phyloP scores from a whole-genome alignment of 2,888 invertebrate species.

The Dynastes hyllus region DNA sequence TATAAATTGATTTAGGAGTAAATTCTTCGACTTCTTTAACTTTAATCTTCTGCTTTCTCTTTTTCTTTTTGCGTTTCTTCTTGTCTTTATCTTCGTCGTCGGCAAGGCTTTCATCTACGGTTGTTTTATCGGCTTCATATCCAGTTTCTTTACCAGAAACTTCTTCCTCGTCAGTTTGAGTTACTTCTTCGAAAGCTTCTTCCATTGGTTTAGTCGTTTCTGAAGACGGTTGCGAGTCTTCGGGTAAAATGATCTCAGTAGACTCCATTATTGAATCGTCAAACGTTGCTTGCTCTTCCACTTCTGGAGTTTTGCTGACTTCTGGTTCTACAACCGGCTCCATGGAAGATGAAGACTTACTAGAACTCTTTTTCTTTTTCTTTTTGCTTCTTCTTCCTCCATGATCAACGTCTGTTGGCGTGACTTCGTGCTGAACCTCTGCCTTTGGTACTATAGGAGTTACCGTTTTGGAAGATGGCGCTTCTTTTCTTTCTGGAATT shows the following conservation, averaged over 20 bases:
- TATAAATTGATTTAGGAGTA: constrained; percentile 71
- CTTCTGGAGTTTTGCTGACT: constrained; percentile 57
- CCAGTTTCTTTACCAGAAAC: constrained; percentile 76
- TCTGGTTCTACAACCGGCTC: constrained; percentile 52
- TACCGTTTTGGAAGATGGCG: constrained; percentile 56
- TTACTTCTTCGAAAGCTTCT: constrained; percentile 66
- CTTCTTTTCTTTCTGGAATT: constrained; percentile 9
- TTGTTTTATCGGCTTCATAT: constrained; percentile 82
- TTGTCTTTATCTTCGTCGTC: constrained; percentile 68
- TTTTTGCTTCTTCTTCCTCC: constrained; percentile 76
- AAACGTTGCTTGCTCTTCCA: constrained; percentile 64
- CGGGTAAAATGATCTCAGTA: constrained; percentile 72
- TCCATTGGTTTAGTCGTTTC: constrained; percentile 74
- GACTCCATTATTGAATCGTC: constrained; percentile 74
- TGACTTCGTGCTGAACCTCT: constrained; percentile 66
- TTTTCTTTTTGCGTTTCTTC: constrained; percentile 69
- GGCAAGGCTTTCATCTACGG: constrained; percentile 75
- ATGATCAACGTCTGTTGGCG: constrained; percentile 70
- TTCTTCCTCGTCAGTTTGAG: constrained; percentile 68
- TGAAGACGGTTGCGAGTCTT: constrained; percentile 71
- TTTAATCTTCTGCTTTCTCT: constrained; percentile 72
- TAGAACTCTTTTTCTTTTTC: constrained; percentile 78
- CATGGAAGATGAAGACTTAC: constrained; percentile 53
- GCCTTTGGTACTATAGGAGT: constrained; percentile 65
- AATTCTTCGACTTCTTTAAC: constrained; percentile 72